Percentiles rank a stretch among this genome's conserved stretches.
Conservation (phyloP, 2,888 invertebrate genomes). For the Ernsta delagoae region DNA sequence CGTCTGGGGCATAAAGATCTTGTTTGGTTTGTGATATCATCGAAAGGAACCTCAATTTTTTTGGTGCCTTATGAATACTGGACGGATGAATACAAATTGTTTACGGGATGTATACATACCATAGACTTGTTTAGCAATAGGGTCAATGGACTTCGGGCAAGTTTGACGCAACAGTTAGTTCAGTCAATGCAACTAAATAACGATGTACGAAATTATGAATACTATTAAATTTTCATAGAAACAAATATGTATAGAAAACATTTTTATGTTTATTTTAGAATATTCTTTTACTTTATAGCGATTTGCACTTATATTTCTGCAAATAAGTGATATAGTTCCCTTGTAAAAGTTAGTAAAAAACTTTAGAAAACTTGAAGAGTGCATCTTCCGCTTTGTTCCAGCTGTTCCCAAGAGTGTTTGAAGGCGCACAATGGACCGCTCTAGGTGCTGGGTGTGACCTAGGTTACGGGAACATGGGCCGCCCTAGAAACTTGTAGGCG, state of each 20-base stretch:
- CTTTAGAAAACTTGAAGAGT: neutral
- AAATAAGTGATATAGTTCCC: neutral
- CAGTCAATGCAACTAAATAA: neutral
- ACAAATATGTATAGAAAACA: too few relatives aligned
- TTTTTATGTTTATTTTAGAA: too few relatives aligned
- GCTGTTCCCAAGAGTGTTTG: neutral
- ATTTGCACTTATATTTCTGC: neutral
- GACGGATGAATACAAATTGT: neutral
- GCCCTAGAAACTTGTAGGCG: constrained; percentile 12
- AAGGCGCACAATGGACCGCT: constrained; percentile 9
- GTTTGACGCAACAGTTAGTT: neutral
- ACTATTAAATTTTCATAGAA: neutral
- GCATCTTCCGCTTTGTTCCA: constrained; percentile 1
- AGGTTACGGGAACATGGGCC: constrained; percentile 14
- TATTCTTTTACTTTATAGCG: too few relatives aligned
- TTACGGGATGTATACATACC: neutral
- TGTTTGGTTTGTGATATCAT: neutral
- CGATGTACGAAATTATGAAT: neutral
- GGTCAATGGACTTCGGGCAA: neutral
- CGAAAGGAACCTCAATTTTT: neutral
- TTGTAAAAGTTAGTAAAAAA: neutral
- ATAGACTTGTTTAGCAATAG: neutral
- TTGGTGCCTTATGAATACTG: neutral
- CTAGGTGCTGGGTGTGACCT: constrained; percentile 19
- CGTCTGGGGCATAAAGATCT: neutral